These are phyloP conservation scores for Crax fasciolata DNA, from an alignment of 2,797 vertebrate genomes.

Conservation along the genomic window DNA sequence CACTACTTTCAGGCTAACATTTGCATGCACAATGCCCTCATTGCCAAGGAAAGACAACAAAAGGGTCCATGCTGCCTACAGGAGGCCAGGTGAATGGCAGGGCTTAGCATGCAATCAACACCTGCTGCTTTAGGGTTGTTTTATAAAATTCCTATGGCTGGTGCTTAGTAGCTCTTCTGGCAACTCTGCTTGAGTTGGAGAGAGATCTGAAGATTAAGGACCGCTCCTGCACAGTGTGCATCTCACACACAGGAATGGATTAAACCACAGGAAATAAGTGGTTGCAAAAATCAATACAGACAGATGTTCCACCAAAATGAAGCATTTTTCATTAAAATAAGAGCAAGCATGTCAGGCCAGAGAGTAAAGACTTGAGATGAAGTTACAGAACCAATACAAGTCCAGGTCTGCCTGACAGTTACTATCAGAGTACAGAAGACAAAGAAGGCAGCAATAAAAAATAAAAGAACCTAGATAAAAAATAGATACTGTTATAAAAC, in stretches of 20 bases:
- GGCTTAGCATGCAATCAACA: not conserved
- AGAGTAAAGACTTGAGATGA: conserved; percentile 7
- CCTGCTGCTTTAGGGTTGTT: not conserved
- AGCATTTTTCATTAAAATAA: conserved; percentile 51
- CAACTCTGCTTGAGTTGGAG: conserved; percentile 14
- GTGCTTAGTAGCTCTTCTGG: conserved; percentile 7
- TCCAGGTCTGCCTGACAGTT: not conserved
- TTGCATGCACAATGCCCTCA: not conserved
- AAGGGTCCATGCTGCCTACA: not conserved
- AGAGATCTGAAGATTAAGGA: conserved; percentile 34
- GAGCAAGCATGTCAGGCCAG: not conserved
- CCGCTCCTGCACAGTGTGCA: not conserved
- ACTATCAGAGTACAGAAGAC: not conserved
- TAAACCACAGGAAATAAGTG: conserved; percentile 32
- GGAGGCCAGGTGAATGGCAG: not conserved
- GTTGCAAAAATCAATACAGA: conserved; percentile 32
- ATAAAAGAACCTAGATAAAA: not conserved
- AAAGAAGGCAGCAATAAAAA: not conserved
- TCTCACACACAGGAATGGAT: not conserved
- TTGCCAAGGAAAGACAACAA: not conserved
- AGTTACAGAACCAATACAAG: conserved; percentile 22
- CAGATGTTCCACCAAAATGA: conserved; percentile 28
- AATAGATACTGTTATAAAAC: not conserved
- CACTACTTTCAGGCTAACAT: not conserved
- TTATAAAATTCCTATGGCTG: not conserved